These are phyloP conservation scores for Sorex araneus DNA, from an alignment of 2,113 vertebrate species.

Conservation along the genomic window DNA sequence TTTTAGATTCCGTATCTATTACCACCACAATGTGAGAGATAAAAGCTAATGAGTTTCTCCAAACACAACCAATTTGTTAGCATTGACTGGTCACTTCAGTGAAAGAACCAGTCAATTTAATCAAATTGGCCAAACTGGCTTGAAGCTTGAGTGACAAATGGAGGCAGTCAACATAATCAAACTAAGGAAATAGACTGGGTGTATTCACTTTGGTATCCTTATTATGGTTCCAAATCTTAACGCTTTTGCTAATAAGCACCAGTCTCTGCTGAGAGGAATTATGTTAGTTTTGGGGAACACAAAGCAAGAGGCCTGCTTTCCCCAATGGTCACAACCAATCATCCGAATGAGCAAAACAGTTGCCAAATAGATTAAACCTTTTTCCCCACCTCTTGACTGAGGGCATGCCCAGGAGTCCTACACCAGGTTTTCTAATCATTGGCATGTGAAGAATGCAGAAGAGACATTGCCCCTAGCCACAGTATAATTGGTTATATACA, in stretches of 20 bases:
- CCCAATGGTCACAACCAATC: conserved; percentile 30
- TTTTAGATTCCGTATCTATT: conserved; percentile 72
- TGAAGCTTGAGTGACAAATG: conserved; percentile 83
- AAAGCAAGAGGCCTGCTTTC: conserved; percentile 33
- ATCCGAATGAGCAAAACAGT: conserved; percentile 58
- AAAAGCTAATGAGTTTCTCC: conserved; percentile 80
- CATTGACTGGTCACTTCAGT: conserved; percentile 80
- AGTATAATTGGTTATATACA: conserved; percentile 75
- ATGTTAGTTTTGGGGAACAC: neutral
- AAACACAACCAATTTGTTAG: conserved; percentile 81
- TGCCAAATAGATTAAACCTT: conserved; percentile 55
- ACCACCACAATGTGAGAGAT: conserved; percentile 74
- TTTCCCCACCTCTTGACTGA: conserved; percentile 58
- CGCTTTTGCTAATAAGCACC: conserved; percentile 57
- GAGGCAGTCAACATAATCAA: conserved; percentile 82
- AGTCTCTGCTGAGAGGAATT: conserved; percentile 14
- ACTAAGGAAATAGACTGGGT: conserved; percentile 76
- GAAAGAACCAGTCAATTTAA: conserved; percentile 82
- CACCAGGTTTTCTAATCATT: conserved; percentile 76
- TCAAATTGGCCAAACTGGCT: conserved; percentile 82
- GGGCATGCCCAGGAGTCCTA: conserved; percentile 70
- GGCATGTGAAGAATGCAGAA: conserved; percentile 78
- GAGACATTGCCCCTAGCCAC: conserved; percentile 74
- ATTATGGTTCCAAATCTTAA: conserved; percentile 57
- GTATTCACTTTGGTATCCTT: conserved; percentile 38